phyloP scores from a whole-genome alignment of 1,140 invertebrate species.

The Argopecten irradians region DNA sequence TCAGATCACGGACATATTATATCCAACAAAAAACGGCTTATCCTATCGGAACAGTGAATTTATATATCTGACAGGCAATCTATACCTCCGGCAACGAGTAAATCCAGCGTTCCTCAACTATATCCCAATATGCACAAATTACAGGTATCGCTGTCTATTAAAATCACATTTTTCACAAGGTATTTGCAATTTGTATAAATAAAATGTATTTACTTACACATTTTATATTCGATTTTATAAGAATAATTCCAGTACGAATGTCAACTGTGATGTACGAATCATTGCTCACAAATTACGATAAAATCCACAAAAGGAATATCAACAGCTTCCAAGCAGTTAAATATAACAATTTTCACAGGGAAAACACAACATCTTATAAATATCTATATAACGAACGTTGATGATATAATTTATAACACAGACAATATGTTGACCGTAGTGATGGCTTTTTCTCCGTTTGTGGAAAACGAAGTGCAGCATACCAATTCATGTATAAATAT shows the following conservation, averaged over 20 bases:
- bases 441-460: neutral
- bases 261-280: neutral
- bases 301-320: neutral
- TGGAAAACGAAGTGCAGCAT: neutral
- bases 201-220: neutral
- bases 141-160: neutral
- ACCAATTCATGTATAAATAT: neutral
- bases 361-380: neutral
- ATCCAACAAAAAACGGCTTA: neutral
- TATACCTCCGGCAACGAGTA: neutral
- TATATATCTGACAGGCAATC: neutral
- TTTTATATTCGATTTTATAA: neutral
- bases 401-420: neutral
- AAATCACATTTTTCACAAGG: constrained; percentile 8
- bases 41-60: neutral
- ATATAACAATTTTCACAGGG: neutral
- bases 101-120: neutral
- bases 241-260: neutral
- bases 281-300: neutral
- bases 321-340: neutral
- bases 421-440: neutral
- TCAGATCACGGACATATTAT: neutral
- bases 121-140: neutral
- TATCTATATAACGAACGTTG: neutral
- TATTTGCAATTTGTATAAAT: neutral